Percentiles rank a stretch among this genome's conserved stretches.
Evolutionary conservation across 2,113 vertebrate genomes (phyloP).

Genomic region (Polypterus bichir): DNA sequence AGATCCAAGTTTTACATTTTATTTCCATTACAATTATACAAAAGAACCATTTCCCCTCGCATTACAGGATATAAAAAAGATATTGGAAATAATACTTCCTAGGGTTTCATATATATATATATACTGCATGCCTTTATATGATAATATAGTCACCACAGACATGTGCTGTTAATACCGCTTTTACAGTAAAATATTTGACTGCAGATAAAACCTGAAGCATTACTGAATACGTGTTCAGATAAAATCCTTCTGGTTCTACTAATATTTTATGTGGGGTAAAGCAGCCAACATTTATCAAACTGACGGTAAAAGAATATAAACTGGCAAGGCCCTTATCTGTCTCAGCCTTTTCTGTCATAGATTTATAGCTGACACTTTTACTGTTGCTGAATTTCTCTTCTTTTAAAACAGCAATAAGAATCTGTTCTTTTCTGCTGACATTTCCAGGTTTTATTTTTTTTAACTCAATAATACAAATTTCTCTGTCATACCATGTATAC

Average conservation of each 20-base stretch:
- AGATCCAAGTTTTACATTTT: too few relatives aligned
- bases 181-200: conserved; percentile 16
- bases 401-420: conserved; percentile 1
- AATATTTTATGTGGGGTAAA: conserved; percentile 30
- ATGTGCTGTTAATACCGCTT: conserved; percentile 15
- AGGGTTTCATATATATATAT: neutral
- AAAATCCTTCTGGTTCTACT: conserved; percentile 27
- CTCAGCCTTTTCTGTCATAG: conserved; percentile 28
- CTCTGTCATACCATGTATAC: too few relatives aligned
- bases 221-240: conserved; percentile 33
- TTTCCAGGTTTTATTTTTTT: too few relatives aligned
- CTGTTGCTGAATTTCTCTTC: conserved; percentile 24
- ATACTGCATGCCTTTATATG: neutral
- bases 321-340: conserved; percentile 30
- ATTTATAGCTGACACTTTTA: conserved; percentile 35
- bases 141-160: conserved; percentile 16
- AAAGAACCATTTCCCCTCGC: too few relatives aligned
- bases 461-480: too few relatives aligned
- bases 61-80: too few relatives aligned
- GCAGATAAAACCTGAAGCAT: conserved; percentile 23
- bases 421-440: too few relatives aligned
- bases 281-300: conserved; percentile 31
- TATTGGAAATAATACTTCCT: too few relatives aligned
- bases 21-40: too few relatives aligned
- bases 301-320: conserved; percentile 38